Evolutionary conservation across 2,888 invertebrate genomes (phyloP).

Genomic region (Drosophila conformis): DNA sequence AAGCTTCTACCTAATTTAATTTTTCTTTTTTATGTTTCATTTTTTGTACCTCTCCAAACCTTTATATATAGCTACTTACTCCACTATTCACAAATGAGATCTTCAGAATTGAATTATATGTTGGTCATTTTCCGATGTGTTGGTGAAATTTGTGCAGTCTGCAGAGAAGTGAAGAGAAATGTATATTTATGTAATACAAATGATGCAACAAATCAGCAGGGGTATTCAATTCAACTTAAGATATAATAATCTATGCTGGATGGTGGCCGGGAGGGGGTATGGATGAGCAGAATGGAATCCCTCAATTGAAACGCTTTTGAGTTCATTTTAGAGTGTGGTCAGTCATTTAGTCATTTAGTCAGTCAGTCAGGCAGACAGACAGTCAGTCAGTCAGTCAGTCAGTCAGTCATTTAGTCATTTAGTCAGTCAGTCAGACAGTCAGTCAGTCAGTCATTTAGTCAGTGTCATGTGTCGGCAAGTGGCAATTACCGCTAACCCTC

Average conservation of each 20-base stretch:
- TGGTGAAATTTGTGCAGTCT: not conserved
- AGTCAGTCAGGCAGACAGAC: not conserved
- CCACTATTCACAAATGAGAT: not conserved
- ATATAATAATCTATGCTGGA: not conserved
- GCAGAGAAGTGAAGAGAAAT: not conserved
- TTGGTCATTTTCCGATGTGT: not conserved
- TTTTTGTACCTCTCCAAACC: not conserved
- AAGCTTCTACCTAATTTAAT: not conserved
- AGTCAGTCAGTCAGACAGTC: not conserved
- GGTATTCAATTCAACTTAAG: not conserved
- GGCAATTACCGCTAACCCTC: conserved; percentile 64
- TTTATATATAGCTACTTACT: not conserved
- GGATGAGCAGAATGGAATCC: not conserved
- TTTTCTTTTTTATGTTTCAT: not conserved
- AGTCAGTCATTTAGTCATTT: not conserved
- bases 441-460: conserved; percentile 9
- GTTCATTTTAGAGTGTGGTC: conserved; percentile 3
- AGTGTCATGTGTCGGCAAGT: conserved; percentile 52
- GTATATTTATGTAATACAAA: not conserved
- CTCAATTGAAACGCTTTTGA: not conserved
- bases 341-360: not conserved
- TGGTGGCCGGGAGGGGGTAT: not conserved
- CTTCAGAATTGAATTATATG: not conserved
- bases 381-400: not conserved
- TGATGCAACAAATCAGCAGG: not conserved